phyloP scores from a whole-genome alignment of 2,888 invertebrate species.

The Ophonus ardosiacus region DNA sequence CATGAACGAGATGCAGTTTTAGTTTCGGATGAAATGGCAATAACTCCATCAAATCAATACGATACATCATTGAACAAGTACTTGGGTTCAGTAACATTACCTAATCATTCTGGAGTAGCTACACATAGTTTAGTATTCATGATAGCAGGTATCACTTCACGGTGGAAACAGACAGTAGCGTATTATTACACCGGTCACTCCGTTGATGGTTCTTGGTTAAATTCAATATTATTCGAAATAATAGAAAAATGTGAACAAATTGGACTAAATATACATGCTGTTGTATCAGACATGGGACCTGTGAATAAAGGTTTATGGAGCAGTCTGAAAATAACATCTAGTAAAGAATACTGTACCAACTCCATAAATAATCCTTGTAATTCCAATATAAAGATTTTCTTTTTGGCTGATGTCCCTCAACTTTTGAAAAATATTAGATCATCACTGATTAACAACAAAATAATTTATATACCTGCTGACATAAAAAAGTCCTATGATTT shows the following conservation, averaged over 20 bases:
- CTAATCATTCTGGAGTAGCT: constrained; percentile 58
- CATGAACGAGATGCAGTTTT: too few species aligned
- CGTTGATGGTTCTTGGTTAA: background rate
- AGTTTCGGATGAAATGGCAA: constrained; percentile 60
- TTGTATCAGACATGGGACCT: constrained; percentile 68
- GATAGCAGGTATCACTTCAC: background rate
- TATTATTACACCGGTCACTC: constrained; percentile 12
- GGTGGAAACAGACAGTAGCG: constrained; percentile 21
- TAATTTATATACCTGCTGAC: constrained; percentile 4
- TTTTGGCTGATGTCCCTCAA: constrained; percentile 45
- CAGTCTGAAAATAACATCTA: background rate
- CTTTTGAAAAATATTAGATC: constrained; percentile 59
- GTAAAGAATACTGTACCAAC: background rate
- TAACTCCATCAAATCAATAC: constrained; percentile 55
- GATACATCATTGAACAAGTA: constrained; percentile 51
- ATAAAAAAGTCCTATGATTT: constrained; percentile 53
- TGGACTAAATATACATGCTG: constrained; percentile 55
- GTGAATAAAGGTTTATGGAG: constrained; percentile 67
- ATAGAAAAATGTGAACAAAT: constrained; percentile 46
- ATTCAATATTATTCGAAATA: constrained; percentile 38
- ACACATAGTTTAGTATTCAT: constrained; percentile 64
- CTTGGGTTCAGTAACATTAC: constrained; percentile 62
- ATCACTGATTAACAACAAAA: constrained; percentile 41
- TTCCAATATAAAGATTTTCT: constrained; percentile 30
- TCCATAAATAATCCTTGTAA: constrained; percentile 21